Evolutionary conservation across 1,140 invertebrate genomes (phyloP).

Genomic region (Lasioglossum baleicum): DNA sequence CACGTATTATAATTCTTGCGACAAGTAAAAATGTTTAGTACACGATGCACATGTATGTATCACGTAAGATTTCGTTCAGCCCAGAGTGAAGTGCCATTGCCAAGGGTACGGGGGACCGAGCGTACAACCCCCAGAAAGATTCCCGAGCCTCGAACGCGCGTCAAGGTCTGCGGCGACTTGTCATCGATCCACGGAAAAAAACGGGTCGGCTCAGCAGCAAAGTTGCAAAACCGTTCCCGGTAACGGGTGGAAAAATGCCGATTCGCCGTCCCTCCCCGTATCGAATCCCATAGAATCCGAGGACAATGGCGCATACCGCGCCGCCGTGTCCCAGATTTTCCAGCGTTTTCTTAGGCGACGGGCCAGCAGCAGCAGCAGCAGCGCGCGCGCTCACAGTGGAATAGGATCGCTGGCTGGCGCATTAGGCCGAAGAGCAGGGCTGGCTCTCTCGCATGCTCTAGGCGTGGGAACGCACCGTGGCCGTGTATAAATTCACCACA

Average conservation of each 20-base stretch:
- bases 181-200: background rate
- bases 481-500: slow-evolving; percentile 63
- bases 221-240: slow-evolving; percentile 1
- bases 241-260: background rate
- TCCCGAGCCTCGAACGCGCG: background rate
- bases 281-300: background rate
- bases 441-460: slow-evolving; percentile 61
- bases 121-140: no score
- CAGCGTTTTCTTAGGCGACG: slow-evolving; percentile 49
- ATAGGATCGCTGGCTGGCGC: slow-evolving; percentile 48
- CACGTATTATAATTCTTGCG: no score
- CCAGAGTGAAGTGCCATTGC: no score
- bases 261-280: background rate
- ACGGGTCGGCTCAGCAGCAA: background rate
- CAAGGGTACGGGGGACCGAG: no score
- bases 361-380: slow-evolving; percentile 36
- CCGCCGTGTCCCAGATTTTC: slow-evolving; percentile 59
- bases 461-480: slow-evolving; percentile 67
- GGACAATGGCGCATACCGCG: slow-evolving; percentile 54
- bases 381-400: background rate
- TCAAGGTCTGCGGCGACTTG: background rate
- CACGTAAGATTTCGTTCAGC: no score
- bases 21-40: no score
- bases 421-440: slow-evolving; percentile 65
- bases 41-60: no score